Conservation (phyloP, 2,797 vertebrate genomes). For the Chloroceryle inda region DNA sequence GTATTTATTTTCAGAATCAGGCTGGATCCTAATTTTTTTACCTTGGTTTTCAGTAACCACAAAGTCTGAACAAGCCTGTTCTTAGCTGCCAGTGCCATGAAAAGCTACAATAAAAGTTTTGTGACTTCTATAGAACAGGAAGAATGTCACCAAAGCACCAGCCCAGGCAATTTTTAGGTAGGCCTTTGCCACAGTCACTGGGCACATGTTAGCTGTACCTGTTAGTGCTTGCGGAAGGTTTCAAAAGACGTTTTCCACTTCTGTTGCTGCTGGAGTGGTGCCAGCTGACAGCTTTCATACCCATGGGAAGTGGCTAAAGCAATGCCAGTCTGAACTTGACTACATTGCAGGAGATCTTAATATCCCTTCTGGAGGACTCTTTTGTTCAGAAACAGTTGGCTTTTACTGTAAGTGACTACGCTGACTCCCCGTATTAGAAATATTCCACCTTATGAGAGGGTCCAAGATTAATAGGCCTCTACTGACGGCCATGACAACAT, state of each 20-base stretch:
- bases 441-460: background rate
- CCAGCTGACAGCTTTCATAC: slow-evolving; percentile 26
- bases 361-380: background rate
- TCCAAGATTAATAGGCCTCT: background rate
- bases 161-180: background rate
- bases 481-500: background rate
- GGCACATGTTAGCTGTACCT: background rate
- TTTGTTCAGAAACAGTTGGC: background rate
- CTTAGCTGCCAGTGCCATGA: background rate
- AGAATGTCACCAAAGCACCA: background rate
- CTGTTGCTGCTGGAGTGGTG: background rate
- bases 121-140: background rate
- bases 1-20: background rate
- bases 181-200: background rate
- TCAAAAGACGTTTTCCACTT: slow-evolving; percentile 37
- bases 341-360: background rate
- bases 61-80: background rate
- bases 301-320: slow-evolving; percentile 33
- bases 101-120: background rate
- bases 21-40: background rate
- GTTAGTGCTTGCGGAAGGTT: slow-evolving; percentile 25
- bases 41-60: background rate
- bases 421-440: background rate
- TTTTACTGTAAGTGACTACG: background rate
- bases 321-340: slow-evolving; percentile 45